Base-by-base conservation (phyloP, 2,797 vertebrate species). In the Chromis chromis region DNA sequence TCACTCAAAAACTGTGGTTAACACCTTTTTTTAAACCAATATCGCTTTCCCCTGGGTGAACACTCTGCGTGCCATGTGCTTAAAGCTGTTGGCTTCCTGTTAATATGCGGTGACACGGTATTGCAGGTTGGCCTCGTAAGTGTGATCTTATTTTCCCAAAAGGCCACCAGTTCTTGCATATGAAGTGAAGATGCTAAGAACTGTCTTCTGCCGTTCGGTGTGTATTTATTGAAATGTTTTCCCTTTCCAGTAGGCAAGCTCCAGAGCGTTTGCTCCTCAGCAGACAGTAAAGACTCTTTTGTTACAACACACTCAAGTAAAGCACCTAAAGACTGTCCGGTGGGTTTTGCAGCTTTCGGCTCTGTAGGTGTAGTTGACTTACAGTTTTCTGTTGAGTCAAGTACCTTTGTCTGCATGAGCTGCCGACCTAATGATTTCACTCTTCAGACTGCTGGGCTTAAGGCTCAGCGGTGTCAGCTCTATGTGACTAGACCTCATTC, bases 281-380 rank as follows among this genome's bases (percentile, higher is more conserved):
- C 95, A 93, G 94, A 95, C 90, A 93, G 94, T 93, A 95, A 94
- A 94, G 95, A 95, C 85, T 93, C 93, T 83, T 95, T 96, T 92
- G 91, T 94, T 91, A 88, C 93, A 57, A 92, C 95, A 88, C 94
- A 94, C 89, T 91, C 94, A 78, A 93, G 89, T 92, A 95, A 95
- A 92, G 89, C 95, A 84, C 84, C 95, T 91, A 95, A 95, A 95
- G 95, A 95, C 91, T 89, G 93, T 87, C 94, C 95, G 89, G 90
- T 94, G 92, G 96, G 94, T 91, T 96, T 96, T 95, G 95, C 96
- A 91, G 95, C 95, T 94, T 95, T 96, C 93, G 91, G 92, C 88
- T 95, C 95, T 95, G 96, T 97, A 96, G 96, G 96, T 97, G 93
- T 92, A 94, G 94, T 87, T 86, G 85, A 80, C 80, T 79, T 83